Evolutionary conservation across 2,797 vertebrate genomes (phyloP), one percentile per base, ranked within the genome.

Genomic region (Babyrousa celebensis): DNA sequence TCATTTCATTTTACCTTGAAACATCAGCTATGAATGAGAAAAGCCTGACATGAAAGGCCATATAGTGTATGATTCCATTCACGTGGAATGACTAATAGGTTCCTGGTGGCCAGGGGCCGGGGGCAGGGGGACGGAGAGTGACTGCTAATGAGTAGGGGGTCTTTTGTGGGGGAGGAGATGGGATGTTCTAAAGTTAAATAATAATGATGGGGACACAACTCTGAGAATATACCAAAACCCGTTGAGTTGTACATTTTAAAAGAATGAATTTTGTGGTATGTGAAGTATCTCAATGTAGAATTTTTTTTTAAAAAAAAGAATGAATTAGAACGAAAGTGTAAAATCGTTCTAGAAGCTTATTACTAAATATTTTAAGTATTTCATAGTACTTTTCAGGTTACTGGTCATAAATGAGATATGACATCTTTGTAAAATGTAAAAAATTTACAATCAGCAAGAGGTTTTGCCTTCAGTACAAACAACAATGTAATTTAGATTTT

Each of bases 401-500:
- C 11, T 93, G 12, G 40, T 85, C 10, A 74, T 84, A 91, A 56
- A 52, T 80, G n/a, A 93, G 23, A 40, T 52, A 48, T 0, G 40
- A 18, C 18, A 58, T 79, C 8, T 67, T 90, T 79, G 6, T 85
- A 74, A 87, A 86, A 75, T 75, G 17, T 92, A 63, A 65, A 84
- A 78, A 67, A 58, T 72, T 83, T 83, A 85, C n/a, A 86, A 25
- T 3, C 8, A 89, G 20, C 14, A 74, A 68, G 23, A 52, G 40
- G 7, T 43, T 93, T 92, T 86, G 82, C 68, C 70, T 92, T 96
- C 32, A 74, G 29, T 43, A 56, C 36, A 93, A 80, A 65, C 15
- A 85, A 82, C 10, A 67, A 25, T 77, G 16, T 82, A 85, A 40
- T 82, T 72, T 86, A 48, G 9, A 48, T 7, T 48, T 48, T 48